Evolutionary conservation across 2,797 vertebrate genomes (phyloP), one percentile per base, ranked within the genome.

Genomic region (Pelochelys cantorii): DNA sequence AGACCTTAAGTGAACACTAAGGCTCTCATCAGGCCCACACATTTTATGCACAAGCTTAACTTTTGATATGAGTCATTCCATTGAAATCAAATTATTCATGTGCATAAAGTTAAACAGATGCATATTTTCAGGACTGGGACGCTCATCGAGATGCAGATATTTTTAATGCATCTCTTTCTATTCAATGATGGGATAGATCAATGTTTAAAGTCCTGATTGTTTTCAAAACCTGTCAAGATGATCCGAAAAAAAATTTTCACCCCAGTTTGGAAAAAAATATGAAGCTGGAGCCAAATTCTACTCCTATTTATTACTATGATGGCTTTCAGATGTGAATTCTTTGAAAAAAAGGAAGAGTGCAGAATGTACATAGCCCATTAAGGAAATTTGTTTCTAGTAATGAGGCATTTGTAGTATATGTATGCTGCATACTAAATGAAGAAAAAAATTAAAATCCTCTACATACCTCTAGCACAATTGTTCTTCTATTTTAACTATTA

Each of bases 311-410:
- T 71, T 71, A 71, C 17, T 34, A 22, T 71, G n/a, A 71, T 71
- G n/a, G n/a, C 65, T 71, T 71, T 71, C 65, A 71, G n/a, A 71
- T 71, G 65, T 37, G 65, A 34, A 71, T 71, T 37, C 34, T n/a
- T 71, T 71, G n/a, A 71, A 71, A 20, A 71, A n/a, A 34, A 10
- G 34, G 34, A 48, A 71, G 68, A 22, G 82, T 85, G 2, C 14
- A 48, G 55, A 81, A 5, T 57, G 20, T 78, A 77, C 37, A 77
- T 37, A 85, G 88, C 57, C 83, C 37, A 25, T 15, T 5, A 0
- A 81, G 68, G 5, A 0, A 0, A 8, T 31, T 1, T 75, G 37
- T 27, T 48, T 22, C 25, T 81, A 8, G 11, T 56, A 27, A 60
- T 27, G n/a, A 92, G 52, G 4, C 17, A 87, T 84, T 79, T 48